Percentiles rank a stretch among this genome's conserved stretches.
Conservation (phyloP, 2,797 vertebrate species). For the Poeciliopsis gracilis region DNA sequence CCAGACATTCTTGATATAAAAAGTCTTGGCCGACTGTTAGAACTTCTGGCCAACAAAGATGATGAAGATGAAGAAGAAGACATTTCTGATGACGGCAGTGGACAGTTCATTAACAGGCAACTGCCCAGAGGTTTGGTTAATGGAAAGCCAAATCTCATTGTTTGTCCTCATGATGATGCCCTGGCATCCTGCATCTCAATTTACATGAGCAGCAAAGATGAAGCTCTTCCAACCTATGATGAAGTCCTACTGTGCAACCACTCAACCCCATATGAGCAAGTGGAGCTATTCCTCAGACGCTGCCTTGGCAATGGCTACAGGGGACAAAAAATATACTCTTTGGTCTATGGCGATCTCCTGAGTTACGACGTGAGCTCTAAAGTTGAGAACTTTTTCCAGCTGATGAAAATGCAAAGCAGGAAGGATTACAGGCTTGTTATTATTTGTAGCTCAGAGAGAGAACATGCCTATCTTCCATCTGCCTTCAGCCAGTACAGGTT, state of each 20-base stretch:
- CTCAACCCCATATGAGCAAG: conserved; percentile 87
- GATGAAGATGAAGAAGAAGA: conserved; percentile 39
- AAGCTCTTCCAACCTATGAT: conserved; percentile 88
- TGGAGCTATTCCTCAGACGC: conserved; percentile 89
- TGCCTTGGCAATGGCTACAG: conserved; percentile 81
- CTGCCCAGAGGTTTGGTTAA: conserved; percentile 80
- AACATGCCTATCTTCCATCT: conserved; percentile 91
- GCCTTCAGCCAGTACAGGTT: conserved; percentile 90
- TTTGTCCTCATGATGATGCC: conserved; percentile 86
- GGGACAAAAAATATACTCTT: conserved; percentile 85
- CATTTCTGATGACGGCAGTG: conserved; percentile 38
- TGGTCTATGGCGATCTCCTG: conserved; percentile 90
- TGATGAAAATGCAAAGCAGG: conserved; percentile 72
- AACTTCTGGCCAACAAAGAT: conserved; percentile 77
- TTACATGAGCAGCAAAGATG: conserved; percentile 85
- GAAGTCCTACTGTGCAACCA: conserved; percentile 93
- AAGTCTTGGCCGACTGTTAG: conserved; percentile 83
- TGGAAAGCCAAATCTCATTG: conserved; percentile 89
- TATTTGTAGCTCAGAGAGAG: conserved; percentile 88
- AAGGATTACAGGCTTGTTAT: conserved; percentile 83
- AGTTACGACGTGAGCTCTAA: conserved; percentile 89
- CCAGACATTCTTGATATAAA: conserved; percentile 84
- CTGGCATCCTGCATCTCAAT: conserved; percentile 86
- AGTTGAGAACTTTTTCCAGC: conserved; percentile 86
- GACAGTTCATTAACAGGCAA: conserved; percentile 60